A percentile compares a stretch with the other conserved stretches of the same genome.
These are phyloP conservation scores for Busseola fusca DNA, from an alignment of 2,888 invertebrate genomes.

Conservation along the genomic window DNA sequence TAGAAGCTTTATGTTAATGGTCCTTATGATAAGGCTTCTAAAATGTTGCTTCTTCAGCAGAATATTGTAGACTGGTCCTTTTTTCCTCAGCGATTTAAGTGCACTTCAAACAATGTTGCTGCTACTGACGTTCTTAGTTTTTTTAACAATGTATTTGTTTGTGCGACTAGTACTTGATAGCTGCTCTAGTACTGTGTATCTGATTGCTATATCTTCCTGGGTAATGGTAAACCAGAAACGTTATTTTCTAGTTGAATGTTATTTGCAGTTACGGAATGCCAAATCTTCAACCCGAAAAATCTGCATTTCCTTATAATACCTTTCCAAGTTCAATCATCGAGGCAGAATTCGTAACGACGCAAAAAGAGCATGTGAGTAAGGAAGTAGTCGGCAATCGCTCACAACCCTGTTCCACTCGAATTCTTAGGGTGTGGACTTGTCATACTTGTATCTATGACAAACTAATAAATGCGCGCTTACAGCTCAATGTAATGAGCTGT, in stretches of 20 bases:
- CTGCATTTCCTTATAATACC: neutral
- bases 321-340: slow-evolving; percentile 15
- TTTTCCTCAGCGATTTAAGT: slow-evolving; percentile 16
- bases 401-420: slow-evolving; percentile 58
- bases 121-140: neutral
- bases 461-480: slow-evolving; percentile 24
- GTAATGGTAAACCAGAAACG: neutral
- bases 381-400: slow-evolving; percentile 57
- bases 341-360: slow-evolving; percentile 1
- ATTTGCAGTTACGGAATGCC: neutral
- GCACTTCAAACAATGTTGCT: slow-evolving; percentile 20
- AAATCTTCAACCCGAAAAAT: neutral
- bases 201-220: neutral
- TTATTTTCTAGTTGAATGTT: too few species aligned
- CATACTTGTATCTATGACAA: slow-evolving; percentile 27
- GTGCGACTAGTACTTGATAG: neutral
- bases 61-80: slow-evolving; percentile 9
- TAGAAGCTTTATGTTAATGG: slow-evolving; percentile 14
- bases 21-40: neutral
- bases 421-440: slow-evolving; percentile 57
- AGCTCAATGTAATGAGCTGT: neutral
- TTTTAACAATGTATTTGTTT: neutral
- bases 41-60: slow-evolving; percentile 17
- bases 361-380: slow-evolving; percentile 42
- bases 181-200: neutral